Conservation (phyloP, 2,797 vertebrate species). For the Chaunax sp. region DNA sequence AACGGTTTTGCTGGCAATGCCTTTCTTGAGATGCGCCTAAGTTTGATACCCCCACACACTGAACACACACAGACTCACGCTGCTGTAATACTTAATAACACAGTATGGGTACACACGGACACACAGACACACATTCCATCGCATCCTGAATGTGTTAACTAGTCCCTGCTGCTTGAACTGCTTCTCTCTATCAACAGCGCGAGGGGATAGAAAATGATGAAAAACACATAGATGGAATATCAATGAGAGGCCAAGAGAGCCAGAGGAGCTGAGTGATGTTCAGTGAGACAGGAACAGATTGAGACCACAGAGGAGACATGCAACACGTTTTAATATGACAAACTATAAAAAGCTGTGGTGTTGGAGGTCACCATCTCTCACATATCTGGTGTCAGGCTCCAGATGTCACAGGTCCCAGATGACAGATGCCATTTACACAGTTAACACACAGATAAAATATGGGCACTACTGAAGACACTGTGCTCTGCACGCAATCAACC, state of each 20-base stretch:
- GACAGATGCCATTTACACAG: constrained; percentile 52
- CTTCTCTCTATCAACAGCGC: constrained; percentile 20
- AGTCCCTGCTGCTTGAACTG: constrained; percentile 33
- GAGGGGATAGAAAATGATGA: constrained; percentile 10
- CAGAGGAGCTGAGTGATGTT: constrained; percentile 34
- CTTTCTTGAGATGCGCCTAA: no score
- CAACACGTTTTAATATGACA: constrained; percentile 37
- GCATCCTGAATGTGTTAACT: constrained; percentile 56
- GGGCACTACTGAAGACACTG: constrained; percentile 14
- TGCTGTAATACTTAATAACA: constrained; percentile 19
- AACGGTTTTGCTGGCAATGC: no score
- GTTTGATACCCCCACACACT: no score
- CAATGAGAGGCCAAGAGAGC: constrained; percentile 29
- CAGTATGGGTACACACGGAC: constrained; percentile 7
- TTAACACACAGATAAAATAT: constrained; percentile 48
- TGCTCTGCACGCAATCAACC: background rate
- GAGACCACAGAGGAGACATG: constrained; percentile 28
- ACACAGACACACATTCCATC: constrained; percentile 48
- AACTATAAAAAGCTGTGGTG: constrained; percentile 46
- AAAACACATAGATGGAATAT: constrained; percentile 28
- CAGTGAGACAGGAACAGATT: constrained; percentile 34
- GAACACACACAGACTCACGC: constrained; percentile 6
- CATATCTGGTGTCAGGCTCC: constrained; percentile 40
- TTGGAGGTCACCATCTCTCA: constrained; percentile 45
- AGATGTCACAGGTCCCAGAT: constrained; percentile 49